These are phyloP conservation scores for Coenonympha glycerion DNA, from an alignment of 2,888 invertebrate species.

Conservation along the genomic window DNA sequence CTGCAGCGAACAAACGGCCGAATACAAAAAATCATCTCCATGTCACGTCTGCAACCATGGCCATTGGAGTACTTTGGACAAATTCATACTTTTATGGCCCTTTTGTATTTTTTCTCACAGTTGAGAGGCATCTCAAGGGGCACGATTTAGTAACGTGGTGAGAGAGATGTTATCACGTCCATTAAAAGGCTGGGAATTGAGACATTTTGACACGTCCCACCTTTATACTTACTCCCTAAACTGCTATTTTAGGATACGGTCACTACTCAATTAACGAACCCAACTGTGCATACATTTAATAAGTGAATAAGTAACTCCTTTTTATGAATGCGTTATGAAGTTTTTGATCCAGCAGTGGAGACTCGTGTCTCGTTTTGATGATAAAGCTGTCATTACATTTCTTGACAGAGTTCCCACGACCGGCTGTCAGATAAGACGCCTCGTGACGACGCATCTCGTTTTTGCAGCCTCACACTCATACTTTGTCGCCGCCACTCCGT, in stretches of 20 bases:
- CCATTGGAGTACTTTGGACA: constrained; percentile 46
- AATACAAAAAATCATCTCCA: constrained; percentile 63
- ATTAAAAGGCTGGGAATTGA: constrained; percentile 64
- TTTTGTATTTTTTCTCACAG: constrained; percentile 75
- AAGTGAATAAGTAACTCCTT: too few species aligned
- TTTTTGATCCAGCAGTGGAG: neutral
- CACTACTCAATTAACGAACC: constrained; percentile 2
- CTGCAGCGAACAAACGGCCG: constrained; percentile 54
- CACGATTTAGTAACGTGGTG: constrained; percentile 70
- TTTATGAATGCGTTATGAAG: neutral
- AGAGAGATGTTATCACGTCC: constrained; percentile 65
- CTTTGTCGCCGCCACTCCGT: constrained; percentile 54
- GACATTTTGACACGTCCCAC: constrained; percentile 68
- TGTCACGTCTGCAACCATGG: constrained; percentile 66
- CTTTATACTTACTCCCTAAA: constrained; percentile 49
- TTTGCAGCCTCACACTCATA: constrained; percentile 66
- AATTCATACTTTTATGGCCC: constrained; percentile 66
- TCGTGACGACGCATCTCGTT: constrained; percentile 49
- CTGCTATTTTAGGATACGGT: constrained; percentile 58
- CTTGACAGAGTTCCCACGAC: constrained; percentile 55
- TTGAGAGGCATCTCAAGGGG: constrained; percentile 65
- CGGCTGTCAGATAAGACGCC: constrained; percentile 50
- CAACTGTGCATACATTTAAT: too few species aligned
- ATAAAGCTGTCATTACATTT: constrained; percentile 46
- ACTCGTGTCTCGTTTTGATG: constrained; percentile 23